These are phyloP conservation scores for Nettapus auritus DNA, from an alignment of 2,113 vertebrate species.

Conservation along the genomic window DNA sequence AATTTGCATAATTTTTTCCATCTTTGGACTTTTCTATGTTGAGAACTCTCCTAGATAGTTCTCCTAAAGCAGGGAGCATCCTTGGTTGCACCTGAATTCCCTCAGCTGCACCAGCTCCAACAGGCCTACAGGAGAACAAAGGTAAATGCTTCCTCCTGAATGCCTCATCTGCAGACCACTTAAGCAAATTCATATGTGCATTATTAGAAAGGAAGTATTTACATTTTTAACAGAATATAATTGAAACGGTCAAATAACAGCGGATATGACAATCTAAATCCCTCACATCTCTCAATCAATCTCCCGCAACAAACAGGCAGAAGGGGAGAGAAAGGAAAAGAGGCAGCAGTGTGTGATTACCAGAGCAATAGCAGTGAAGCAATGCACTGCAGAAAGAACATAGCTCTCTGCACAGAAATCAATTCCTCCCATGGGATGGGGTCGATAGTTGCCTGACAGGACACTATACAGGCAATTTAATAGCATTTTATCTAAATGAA, in stretches of 20 bases:
- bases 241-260: slow-evolving; percentile 14
- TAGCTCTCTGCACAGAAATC: slow-evolving; percentile 45
- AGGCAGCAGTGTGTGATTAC: slow-evolving; percentile 12
- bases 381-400: slow-evolving; percentile 30
- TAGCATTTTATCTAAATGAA: slow-evolving; percentile 69
- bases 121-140: background rate
- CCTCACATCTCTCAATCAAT: background rate
- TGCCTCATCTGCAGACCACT: background rate
- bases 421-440: slow-evolving; percentile 52
- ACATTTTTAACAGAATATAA: slow-evolving; percentile 38
- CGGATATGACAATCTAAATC: slow-evolving; percentile 31
- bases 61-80: background rate
- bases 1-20: background rate
- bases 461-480: slow-evolving; percentile 63
- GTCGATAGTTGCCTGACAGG: slow-evolving; percentile 67
- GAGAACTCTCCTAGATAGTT: background rate
- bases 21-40: background rate
- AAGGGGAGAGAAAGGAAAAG: background rate
- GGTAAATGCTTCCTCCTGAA: background rate
- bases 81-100: background rate
- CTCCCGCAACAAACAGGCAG: background rate
- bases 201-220: slow-evolving; percentile 23
- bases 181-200: background rate
- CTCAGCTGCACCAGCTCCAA: background rate
- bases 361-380: slow-evolving; percentile 18